Base-by-base conservation (phyloP, 2,797 vertebrate genomes). In the Malacoraja senta region DNA sequence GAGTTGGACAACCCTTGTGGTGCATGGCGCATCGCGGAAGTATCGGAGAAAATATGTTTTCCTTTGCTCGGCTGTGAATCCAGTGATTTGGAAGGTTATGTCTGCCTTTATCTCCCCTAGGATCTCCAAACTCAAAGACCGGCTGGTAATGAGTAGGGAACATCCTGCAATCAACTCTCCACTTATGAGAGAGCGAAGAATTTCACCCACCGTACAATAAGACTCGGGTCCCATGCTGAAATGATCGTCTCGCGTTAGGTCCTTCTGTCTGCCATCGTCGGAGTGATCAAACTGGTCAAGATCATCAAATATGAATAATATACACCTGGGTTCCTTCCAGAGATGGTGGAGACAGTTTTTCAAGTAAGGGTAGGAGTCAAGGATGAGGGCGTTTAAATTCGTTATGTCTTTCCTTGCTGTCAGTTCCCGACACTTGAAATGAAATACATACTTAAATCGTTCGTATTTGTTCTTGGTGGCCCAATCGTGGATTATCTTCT, bases 41-140 rank as follows among this genome's bases (percentile, higher is more conserved):
- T 96, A 97, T 38, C 26, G 63, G 0, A 93, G 93, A 32, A 96
- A 95, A 68, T 95, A 97, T 8, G 63, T 93, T 38, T 95, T 94
- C 93, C 96, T 96, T 80, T 97, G 96, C 1, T 94, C 94, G 32
- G 95, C 95, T 72, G 95, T 95, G 94, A 98, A 97, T 0, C 97
- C 97, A 76, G 95, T 91, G n/a, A 96, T 92, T 8, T 95, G 93
- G 15, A 96, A 93, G 9, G 19, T 35, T 88, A 93, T 84, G 32
- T 94, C 94, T 0, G 94, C 81, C 68, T 76, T 77, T 3, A 38
- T 76, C 0, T 38, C 68, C 12, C 94, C 93, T 58, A 94, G 44
- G 1, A 24, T n/a, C 15, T 74, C 86, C 12, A 94, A 78, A 0
- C 7, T 93, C 0, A 83, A 93, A 0, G 94, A 93, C 74, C 95